Evolutionary conservation across 1,140 invertebrate genomes (phyloP).

Genomic region (Meloidogyne floridensis): DNA sequence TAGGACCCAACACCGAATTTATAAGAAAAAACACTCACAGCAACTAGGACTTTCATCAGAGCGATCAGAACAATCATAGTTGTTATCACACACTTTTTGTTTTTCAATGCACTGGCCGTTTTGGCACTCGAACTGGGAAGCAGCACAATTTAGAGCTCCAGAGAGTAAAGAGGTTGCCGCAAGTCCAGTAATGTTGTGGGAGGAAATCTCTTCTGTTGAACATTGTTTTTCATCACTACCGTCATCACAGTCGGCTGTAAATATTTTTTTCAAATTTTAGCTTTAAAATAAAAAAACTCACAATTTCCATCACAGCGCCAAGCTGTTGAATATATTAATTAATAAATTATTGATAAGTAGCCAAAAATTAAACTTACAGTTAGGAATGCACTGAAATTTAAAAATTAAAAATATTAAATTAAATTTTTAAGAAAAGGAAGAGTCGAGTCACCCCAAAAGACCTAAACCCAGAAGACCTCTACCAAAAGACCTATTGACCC

Average conservation of each 20-base stretch:
- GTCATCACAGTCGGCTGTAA: slow-evolving; percentile 58
- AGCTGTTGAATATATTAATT: slow-evolving; percentile 32
- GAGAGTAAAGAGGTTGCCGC: slow-evolving; percentile 31
- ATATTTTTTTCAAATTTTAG: neutral
- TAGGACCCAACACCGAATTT: slow-evolving; percentile 15
- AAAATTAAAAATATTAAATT: slow-evolving; percentile 8
- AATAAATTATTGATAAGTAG: neutral
- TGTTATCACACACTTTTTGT: slow-evolving; percentile 73
- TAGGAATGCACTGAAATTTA: slow-evolving; percentile 32
- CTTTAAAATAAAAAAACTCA: neutral
- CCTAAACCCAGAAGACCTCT: too few relatives aligned
- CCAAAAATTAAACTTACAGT: slow-evolving; percentile 14
- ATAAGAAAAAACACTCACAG: slow-evolving; percentile 69
- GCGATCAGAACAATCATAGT: slow-evolving; percentile 74
- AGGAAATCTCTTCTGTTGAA: slow-evolving; percentile 29
- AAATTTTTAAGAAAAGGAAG: slow-evolving; percentile 8
- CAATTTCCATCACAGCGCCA: slow-evolving; percentile 58
- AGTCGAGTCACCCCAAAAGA: too few relatives aligned
- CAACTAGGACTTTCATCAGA: slow-evolving; percentile 92
- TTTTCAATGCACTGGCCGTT: slow-evolving; percentile 75
- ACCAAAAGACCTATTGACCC: too few relatives aligned
- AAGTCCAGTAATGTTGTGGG: neutral
- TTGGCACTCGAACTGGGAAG: slow-evolving; percentile 72
- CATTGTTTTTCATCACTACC: slow-evolving; percentile 57
- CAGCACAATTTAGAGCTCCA: slow-evolving; percentile 45